These are phyloP conservation scores for Caradrina clavipalpis DNA, from an alignment of 2,888 invertebrate genomes.

Conservation along the genomic window DNA sequence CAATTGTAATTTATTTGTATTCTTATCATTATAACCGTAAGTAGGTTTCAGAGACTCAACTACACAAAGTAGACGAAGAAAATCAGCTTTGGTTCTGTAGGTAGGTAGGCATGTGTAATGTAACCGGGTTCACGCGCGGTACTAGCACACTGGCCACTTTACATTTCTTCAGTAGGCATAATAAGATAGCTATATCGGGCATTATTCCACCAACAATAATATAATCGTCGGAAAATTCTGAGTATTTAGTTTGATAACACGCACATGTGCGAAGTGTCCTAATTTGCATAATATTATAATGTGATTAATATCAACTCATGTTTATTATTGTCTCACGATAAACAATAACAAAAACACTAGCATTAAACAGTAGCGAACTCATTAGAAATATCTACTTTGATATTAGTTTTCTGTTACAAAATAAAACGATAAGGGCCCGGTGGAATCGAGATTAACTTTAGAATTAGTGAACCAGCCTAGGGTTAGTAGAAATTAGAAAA, in stretches of 20 bases:
- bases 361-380: not conserved
- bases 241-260: constrained; percentile 36
- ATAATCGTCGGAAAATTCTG: constrained; percentile 39
- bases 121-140: constrained; percentile 11
- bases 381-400: not conserved
- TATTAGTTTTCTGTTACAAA: not conserved
- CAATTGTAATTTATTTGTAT: constrained; percentile 18
- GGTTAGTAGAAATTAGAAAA: too few relatives aligned
- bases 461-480: not conserved
- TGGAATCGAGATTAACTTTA: constrained; percentile 2
- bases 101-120: not conserved
- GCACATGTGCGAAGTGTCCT: constrained; percentile 27
- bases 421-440: not conserved
- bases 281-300: constrained; percentile 27
- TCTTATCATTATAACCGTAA: constrained; percentile 10
- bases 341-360: too few relatives aligned
- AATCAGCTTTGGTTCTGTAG: constrained; percentile 6
- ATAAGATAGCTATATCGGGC: constrained; percentile 34
- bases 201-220: constrained; percentile 29
- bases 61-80: not conserved
- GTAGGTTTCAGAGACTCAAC: constrained; percentile 3
- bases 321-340: constrained; percentile 12
- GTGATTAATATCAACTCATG: constrained; percentile 1
- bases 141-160: not conserved
- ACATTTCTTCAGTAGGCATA: not conserved